Base-by-base conservation (phyloP, 2,113 vertebrate genomes). In the Elephantulus edwardii region DNA sequence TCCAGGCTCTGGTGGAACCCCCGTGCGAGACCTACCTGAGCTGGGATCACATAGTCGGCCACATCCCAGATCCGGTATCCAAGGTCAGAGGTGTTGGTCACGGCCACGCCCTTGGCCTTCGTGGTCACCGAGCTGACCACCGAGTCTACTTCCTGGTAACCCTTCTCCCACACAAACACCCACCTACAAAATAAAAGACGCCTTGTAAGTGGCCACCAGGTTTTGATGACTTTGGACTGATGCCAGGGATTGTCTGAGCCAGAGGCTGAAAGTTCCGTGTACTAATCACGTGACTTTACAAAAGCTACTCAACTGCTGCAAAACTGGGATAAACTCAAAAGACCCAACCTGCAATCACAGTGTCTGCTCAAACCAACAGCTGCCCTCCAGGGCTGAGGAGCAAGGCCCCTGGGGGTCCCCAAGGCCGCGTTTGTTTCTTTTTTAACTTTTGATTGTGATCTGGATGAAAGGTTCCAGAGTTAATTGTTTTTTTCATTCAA, bases 91-190 rank as follows among this genome's bases (percentile, higher is more conserved):
- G 96, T 97, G 95, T 99, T 98, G 60, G 98, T 98, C 90, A 96
- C 17, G 0, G 97, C 35, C 1, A 98, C 96, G 2, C 98, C 98
- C 93, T 99, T 99, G 70, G 98, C 98, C 93, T 99, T 99, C 1
- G 97, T 98, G 54, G 97, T 98, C 33, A 98, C 97, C 0, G 98
- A 98, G 72, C 98, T 98, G 95, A 98, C 97, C 87, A 98, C 97
- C 0, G 97, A 96, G 88, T 99, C 98, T 0, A 64, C 98, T 56
- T 98, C 98, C 96, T 99, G 99, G 95, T 99, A 99, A 91, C 98
- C 98, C 84, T 98, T 99, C 96, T 99, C 97, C 98, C 98, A 98
- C 85, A 99, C 12, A 92, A 99, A 99, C 85, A 99, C 99, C 98
- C 99, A 99, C 77, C 99, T 99, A 92, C 42, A 92, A 85, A 92